Conservation (phyloP, 2,888 invertebrate species). For the Folsomia candida region DNA sequence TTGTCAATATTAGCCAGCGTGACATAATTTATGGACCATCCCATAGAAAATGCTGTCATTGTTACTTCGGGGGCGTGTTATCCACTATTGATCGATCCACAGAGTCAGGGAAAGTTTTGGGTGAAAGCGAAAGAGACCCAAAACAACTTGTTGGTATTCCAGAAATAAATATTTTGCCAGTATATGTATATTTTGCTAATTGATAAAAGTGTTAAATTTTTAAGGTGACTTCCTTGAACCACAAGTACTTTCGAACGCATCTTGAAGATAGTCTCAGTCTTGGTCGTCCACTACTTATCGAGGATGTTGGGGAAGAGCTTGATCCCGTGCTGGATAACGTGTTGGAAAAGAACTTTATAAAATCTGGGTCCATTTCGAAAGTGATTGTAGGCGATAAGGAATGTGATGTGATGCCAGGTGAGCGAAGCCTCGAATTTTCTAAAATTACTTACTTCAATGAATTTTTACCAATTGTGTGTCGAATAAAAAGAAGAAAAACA, state of each 20-base stretch:
- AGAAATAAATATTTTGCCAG: not conserved
- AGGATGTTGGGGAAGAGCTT: slow-evolving; percentile 90
- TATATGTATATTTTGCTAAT: too few species aligned
- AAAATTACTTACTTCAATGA: not conserved
- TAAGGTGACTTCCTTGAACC: slow-evolving; percentile 87
- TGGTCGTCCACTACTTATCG: slow-evolving; percentile 85
- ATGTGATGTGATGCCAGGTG: slow-evolving; percentile 82
- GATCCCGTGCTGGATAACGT: slow-evolving; percentile 97
- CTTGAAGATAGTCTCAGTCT: slow-evolving; percentile 82
- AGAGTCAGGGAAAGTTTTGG: slow-evolving; percentile 97
- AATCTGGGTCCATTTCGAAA: slow-evolving; percentile 93
- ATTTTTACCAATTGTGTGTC: too few species aligned
- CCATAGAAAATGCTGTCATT: slow-evolving; percentile 92
- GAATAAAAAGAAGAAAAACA: too few species aligned
- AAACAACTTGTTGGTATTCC: slow-evolving; percentile 70
- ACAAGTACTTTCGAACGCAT: slow-evolving; percentile 92
- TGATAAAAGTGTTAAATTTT: slow-evolving; percentile 3
- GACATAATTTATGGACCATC: too few species aligned
- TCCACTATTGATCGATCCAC: slow-evolving; percentile 90
- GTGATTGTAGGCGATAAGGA: slow-evolving; percentile 91
- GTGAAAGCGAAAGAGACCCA: slow-evolving; percentile 87
- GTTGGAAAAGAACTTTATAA: slow-evolving; percentile 94
- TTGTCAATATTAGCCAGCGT: too few species aligned
- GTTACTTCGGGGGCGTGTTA: slow-evolving; percentile 94
- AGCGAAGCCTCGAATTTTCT: not conserved